Evolutionary conservation across 2,113 vertebrate species (phyloP), one percentile per base, ranked within the genome.

Genomic region (Corythaixoides concolor): DNA sequence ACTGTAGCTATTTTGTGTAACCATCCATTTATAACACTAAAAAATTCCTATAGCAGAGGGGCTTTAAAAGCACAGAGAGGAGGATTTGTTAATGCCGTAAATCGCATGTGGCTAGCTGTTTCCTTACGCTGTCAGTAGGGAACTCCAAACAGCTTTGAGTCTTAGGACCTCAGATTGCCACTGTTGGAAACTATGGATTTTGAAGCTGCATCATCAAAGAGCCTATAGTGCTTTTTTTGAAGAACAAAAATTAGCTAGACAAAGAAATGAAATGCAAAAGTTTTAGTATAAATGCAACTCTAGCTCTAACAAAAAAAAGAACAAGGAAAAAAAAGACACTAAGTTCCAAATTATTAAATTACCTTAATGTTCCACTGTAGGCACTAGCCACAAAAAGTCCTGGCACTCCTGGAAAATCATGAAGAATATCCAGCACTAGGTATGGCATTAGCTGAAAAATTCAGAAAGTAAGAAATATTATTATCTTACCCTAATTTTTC

Each of bases 351-450:
- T 30, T 49, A 41, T 64, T 78, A 83, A 76, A 74, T 98, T 98
- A 99, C 99, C 99, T 99, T 77, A 99, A 98, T 5, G 99, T 99
- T 5, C 99, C 99, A 77, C 99, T 99, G 97, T 99, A 99, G 45
- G 98, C 99, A 87, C 99, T 99, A 83, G 99, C 99, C 94, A 99
- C 99, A 97, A 99, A 99, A 94, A 99, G 98, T 11, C 99, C 99
- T 6, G 99, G 99, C 64, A 99, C 85, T 90, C 99, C 99, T 19
- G 99, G 99, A 84, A 98, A 99, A 66, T 94, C 97, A 7, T 15
- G 93, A 77, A 99, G 96, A 94, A 99, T 99, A 92, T 99, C 99
- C 98, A 99, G 98, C 26, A 99, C 99, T 74, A 99, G 95, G 93
- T 99, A 99, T 33, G 99, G 99, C 97, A 99, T 98, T 60, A 99